phyloP scores from a whole-genome alignment of 1,140 invertebrate genomes.

The Leptinotarsa texana region DNA sequence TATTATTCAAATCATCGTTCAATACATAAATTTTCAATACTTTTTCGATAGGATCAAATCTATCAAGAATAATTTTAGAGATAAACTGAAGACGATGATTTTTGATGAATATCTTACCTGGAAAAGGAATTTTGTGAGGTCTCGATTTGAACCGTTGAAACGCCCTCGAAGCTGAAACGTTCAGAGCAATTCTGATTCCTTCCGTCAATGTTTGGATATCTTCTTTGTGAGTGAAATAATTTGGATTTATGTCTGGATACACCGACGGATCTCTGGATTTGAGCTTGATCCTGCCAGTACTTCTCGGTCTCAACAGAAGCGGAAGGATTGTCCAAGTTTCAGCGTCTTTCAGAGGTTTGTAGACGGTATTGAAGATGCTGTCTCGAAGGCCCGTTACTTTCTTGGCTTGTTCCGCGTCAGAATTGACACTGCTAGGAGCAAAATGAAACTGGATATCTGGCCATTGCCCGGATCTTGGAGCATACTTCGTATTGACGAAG shows the following conservation, averaged over 20 bases:
- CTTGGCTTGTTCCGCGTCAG: conserved; percentile 70
- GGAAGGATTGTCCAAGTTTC: conserved; percentile 87
- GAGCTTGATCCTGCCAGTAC: conserved; percentile 79
- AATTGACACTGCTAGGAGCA: conserved; percentile 78
- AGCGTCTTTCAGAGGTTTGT: conserved; percentile 74
- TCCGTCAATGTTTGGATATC: conserved; percentile 77
- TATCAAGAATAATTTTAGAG: too few species aligned
- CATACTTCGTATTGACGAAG: conserved; percentile 84
- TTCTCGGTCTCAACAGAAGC: conserved; percentile 78
- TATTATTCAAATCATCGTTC: too few species aligned
- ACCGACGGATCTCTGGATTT: conserved; percentile 77
- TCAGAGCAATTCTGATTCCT: conserved; percentile 81
- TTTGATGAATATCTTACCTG: conserved; percentile 54
- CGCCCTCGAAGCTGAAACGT: conserved; percentile 75
- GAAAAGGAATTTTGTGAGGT: conserved; percentile 77
- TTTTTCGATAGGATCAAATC: too few species aligned
- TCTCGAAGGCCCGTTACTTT: conserved; percentile 78
- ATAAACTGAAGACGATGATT: neutral
- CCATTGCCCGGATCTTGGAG: conserved; percentile 71
- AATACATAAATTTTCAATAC: too few species aligned
- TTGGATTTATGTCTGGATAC: conserved; percentile 87
- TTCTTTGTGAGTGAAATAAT: conserved; percentile 82
- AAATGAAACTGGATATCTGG: conserved; percentile 89
- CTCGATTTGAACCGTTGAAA: conserved; percentile 80
- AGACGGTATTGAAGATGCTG: conserved; percentile 81